phyloP scores from a whole-genome alignment of 2,797 vertebrate genomes.

The Nothura maculosa region DNA sequence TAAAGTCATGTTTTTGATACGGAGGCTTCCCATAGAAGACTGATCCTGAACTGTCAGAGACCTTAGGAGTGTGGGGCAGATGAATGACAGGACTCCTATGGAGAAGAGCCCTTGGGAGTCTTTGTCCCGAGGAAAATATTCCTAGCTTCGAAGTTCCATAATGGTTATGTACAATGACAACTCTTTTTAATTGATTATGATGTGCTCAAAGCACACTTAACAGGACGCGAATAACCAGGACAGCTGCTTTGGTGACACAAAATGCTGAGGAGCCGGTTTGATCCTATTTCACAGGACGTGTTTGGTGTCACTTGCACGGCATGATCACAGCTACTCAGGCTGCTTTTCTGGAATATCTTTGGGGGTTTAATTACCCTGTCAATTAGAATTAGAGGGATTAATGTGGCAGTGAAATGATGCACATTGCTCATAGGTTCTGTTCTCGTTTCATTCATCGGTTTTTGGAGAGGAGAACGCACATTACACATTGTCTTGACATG shows the following conservation, averaged over 20 bases:
- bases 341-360: conserved; percentile 37
- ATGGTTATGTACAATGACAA: conserved; percentile 20
- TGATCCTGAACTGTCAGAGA: neutral
- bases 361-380: conserved; percentile 61
- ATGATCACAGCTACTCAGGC: neutral
- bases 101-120: neutral
- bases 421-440: conserved; percentile 33
- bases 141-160: neutral
- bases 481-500: conserved; percentile 49
- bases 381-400: conserved; percentile 65
- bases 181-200: conserved; percentile 51
- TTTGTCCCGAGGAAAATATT: neutral
- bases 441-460: conserved; percentile 46
- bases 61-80: neutral
- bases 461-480: conserved; percentile 35
- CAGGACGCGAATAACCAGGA: conserved; percentile 33
- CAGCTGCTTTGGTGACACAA: conserved; percentile 31
- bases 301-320: neutral
- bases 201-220: conserved; percentile 45
- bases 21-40: neutral
- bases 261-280: conserved; percentile 30
- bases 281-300: conserved; percentile 25
- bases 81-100: neutral
- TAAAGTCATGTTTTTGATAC: neutral
- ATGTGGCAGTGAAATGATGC: conserved; percentile 35